A percentile compares a stretch with the other conserved stretches of the same genome.
These are phyloP conservation scores for Charina bottae DNA, from an alignment of 2,113 vertebrate species.

Conservation along the genomic window DNA sequence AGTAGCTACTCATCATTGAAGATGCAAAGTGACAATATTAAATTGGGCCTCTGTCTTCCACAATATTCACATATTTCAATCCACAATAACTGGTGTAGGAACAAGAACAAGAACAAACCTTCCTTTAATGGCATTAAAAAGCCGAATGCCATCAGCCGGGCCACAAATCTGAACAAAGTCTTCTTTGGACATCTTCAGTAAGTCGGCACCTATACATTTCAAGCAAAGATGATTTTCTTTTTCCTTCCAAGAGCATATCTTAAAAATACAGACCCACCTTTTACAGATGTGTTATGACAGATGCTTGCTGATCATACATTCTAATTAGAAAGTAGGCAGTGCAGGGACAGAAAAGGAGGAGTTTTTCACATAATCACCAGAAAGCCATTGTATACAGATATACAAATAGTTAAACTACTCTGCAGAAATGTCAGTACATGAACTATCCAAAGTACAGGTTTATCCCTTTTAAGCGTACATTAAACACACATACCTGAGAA, in stretches of 20 bases:
- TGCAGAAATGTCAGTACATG: background rate
- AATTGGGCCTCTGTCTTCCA: background rate
- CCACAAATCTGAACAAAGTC: constrained; percentile 95
- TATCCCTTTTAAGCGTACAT: background rate
- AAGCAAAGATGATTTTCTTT: constrained; percentile 26
- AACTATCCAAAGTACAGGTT: background rate
- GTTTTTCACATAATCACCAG: background rate
- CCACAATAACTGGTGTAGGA: background rate
- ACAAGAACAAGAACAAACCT: constrained; percentile 77
- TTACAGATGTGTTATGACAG: constrained; percentile 36
- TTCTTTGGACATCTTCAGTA: constrained; percentile 92
- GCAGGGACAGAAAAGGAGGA: background rate
- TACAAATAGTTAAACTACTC: background rate
- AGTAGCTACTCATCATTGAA: background rate
- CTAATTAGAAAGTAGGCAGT: background rate
- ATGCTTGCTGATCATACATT: background rate
- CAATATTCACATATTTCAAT: constrained; percentile 8
- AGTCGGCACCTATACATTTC: constrained; percentile 84
- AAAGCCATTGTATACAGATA: background rate
- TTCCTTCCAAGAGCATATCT: constrained; percentile 28
- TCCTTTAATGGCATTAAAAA: constrained; percentile 94
- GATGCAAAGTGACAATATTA: background rate
- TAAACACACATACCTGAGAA: constrained; percentile 84
- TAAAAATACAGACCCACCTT: constrained; percentile 31
- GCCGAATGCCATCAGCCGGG: constrained; percentile 92